Evolutionary conservation across 2,888 invertebrate genomes (phyloP).

Genomic region (Hypselothyrea guttata): DNA sequence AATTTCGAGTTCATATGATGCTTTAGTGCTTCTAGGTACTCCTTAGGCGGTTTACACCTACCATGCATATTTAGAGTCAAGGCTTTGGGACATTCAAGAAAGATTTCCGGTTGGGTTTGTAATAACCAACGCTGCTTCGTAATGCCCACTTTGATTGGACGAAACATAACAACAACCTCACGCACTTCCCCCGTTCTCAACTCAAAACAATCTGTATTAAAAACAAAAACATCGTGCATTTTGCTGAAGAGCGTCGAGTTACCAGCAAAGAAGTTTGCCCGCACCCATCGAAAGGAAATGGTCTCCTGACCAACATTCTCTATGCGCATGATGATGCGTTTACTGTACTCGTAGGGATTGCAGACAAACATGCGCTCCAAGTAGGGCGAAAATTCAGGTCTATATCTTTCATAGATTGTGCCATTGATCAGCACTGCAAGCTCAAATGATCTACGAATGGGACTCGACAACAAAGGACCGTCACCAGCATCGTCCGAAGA

Average conservation of each 20-base stretch:
- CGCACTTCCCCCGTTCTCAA: conserved; percentile 50
- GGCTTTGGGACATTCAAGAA: conserved; percentile 46
- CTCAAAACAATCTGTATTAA: conserved; percentile 61
- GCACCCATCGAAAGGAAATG: conserved; percentile 58
- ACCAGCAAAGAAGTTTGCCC: conserved; percentile 53
- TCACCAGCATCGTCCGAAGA: no score
- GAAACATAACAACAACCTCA: conserved; percentile 59
- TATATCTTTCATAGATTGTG: conserved; percentile 22
- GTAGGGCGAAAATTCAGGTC: conserved; percentile 47
- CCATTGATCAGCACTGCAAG: conserved; percentile 50
- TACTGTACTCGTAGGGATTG: conserved; percentile 58
- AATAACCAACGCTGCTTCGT: conserved; percentile 72
- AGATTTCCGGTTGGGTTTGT: conserved; percentile 54
- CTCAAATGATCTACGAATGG: not conserved
- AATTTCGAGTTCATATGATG: no score
- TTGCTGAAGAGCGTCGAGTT: conserved; percentile 45
- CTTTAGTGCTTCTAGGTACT: conserved; percentile 51
- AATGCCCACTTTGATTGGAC: conserved; percentile 62
- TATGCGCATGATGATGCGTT: conserved; percentile 63
- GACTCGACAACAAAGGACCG: no score
- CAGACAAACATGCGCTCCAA: conserved; percentile 60
- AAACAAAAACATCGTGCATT: conserved; percentile 59
- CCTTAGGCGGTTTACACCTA: conserved; percentile 55
- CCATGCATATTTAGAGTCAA: conserved; percentile 63
- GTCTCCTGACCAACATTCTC: conserved; percentile 60